A percentile compares a stretch with the other conserved stretches of the same genome.
Evolutionary conservation across 2,113 vertebrate species (phyloP).

Genomic region (Apeltes quadracus): DNA sequence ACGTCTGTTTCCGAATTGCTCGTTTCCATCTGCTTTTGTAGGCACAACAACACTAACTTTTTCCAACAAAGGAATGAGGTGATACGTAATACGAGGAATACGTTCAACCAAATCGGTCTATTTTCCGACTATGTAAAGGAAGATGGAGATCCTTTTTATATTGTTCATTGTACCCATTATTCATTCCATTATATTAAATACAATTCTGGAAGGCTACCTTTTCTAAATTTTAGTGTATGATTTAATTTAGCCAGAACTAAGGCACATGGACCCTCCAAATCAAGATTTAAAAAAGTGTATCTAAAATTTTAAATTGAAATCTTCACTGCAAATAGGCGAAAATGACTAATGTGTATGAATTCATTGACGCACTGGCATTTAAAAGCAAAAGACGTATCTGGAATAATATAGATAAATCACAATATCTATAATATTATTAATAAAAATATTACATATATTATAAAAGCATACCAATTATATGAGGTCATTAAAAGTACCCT

Average conservation of each 20-base stretch:
- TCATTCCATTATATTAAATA: neutral
- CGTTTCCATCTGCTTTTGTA: conserved; percentile 58
- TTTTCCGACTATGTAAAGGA: neutral
- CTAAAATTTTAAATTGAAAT: neutral
- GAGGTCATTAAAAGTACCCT: neutral
- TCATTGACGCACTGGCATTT: neutral
- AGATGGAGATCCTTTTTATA: neutral
- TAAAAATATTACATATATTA: too few species aligned
- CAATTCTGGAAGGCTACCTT: neutral
- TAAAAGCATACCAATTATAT: neutral
- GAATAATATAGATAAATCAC: neutral
- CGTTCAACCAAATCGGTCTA: neutral
- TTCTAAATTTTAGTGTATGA: neutral
- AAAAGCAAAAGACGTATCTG: neutral
- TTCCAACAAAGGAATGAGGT: conserved; percentile 33
- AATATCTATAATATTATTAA: neutral
- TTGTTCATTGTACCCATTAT: neutral
- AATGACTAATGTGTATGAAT: neutral
- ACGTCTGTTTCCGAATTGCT: conserved; percentile 64
- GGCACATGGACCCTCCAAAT: neutral
- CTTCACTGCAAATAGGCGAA: neutral
- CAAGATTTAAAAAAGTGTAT: neutral
- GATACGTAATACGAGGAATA: too few species aligned
- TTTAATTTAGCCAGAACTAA: neutral
- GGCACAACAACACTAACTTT: conserved; percentile 42